These are phyloP conservation scores for Lomographa bimaculata DNA, from an alignment of 2,888 invertebrate species.

Conservation along the genomic window DNA sequence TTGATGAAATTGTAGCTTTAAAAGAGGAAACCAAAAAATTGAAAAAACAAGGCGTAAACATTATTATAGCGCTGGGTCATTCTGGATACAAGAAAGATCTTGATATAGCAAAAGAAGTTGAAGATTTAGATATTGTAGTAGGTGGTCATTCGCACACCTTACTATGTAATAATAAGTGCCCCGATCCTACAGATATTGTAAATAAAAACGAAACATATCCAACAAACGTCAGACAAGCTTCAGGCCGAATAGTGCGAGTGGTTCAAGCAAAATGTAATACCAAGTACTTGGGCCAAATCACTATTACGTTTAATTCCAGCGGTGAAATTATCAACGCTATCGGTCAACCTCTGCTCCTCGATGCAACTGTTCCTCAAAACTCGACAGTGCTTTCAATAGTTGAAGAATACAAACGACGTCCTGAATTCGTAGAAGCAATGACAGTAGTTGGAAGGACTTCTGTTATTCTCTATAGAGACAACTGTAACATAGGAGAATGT, in stretches of 20 bases:
- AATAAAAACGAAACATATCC: slow-evolving; percentile 92
- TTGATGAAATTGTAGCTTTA: slow-evolving; percentile 88
- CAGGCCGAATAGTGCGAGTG: slow-evolving; percentile 89
- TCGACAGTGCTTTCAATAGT: slow-evolving; percentile 84
- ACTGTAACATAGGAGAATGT: slow-evolving; percentile 89
- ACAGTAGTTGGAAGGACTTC: slow-evolving; percentile 88
- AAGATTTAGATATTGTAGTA: slow-evolving; percentile 92
- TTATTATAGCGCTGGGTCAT: slow-evolving; percentile 95
- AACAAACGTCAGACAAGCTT: slow-evolving; percentile 86
- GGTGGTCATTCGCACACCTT: slow-evolving; percentile 97
- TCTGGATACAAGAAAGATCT: slow-evolving; percentile 91
- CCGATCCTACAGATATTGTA: slow-evolving; percentile 88
- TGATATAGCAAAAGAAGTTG: slow-evolving; percentile 89
- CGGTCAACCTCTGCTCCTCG: slow-evolving; percentile 91
- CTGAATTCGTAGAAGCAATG: slow-evolving; percentile 75
- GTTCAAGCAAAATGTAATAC: slow-evolving; percentile 96
- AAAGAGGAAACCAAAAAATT: slow-evolving; percentile 86
- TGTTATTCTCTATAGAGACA: slow-evolving; percentile 87
- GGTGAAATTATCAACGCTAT: slow-evolving; percentile 86
- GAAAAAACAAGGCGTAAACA: slow-evolving; percentile 86
- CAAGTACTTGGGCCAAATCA: slow-evolving; percentile 94
- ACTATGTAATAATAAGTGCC: slow-evolving; percentile 89
- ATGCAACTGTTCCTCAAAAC: slow-evolving; percentile 86
- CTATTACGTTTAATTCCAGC: slow-evolving; percentile 86
- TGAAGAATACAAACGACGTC: slow-evolving; percentile 81